These are phyloP conservation scores for Poecilia picta DNA, from an alignment of 2,797 vertebrate genomes.

Conservation along the genomic window DNA sequence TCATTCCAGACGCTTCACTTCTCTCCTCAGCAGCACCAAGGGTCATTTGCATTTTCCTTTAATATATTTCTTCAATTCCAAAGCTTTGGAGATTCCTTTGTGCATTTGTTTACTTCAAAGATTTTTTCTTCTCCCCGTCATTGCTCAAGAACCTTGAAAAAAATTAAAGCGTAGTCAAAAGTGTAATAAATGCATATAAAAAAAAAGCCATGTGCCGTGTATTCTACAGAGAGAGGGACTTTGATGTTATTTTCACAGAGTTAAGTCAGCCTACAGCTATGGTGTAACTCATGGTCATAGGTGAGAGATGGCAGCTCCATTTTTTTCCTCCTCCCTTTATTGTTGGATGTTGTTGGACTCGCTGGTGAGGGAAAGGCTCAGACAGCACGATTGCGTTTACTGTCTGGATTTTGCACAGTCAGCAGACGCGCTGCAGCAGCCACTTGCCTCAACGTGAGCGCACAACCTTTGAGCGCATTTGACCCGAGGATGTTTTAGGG, in stretches of 20 bases:
- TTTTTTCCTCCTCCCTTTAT: conserved; percentile 52
- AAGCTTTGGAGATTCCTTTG: conserved; percentile 67
- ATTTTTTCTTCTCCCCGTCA: conserved; percentile 26
- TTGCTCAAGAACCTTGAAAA: conserved; percentile 61
- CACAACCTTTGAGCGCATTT: conserved; percentile 24
- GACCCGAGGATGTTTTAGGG: conserved; percentile 59
- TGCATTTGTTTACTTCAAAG: conserved; percentile 77
- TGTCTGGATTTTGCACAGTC: conserved; percentile 65
- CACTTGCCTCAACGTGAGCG: conserved; percentile 7
- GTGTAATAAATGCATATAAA: conserved; percentile 54
- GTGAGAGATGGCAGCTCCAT: conserved; percentile 50
- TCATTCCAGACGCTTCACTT: conserved; percentile 44
- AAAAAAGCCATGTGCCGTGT: conserved; percentile 49
- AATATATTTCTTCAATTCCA: conserved; percentile 67
- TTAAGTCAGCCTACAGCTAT: conserved; percentile 59
- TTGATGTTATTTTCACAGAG: conserved; percentile 74
- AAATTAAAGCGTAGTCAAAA: conserved; percentile 63
- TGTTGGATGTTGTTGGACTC: conserved; percentile 56
- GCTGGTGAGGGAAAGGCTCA: conserved; percentile 60
- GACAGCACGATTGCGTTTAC: conserved; percentile 59
- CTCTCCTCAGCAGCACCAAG: conserved; percentile 24
- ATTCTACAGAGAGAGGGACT: conserved; percentile 58
- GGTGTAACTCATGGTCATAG: conserved; percentile 52
- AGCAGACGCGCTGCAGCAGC: conserved; percentile 49
- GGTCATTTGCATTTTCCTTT: conserved; percentile 71